Evolutionary conservation across 2,888 invertebrate genomes (phyloP).

Genomic region (Poecilobothrus nobilitatus): DNA sequence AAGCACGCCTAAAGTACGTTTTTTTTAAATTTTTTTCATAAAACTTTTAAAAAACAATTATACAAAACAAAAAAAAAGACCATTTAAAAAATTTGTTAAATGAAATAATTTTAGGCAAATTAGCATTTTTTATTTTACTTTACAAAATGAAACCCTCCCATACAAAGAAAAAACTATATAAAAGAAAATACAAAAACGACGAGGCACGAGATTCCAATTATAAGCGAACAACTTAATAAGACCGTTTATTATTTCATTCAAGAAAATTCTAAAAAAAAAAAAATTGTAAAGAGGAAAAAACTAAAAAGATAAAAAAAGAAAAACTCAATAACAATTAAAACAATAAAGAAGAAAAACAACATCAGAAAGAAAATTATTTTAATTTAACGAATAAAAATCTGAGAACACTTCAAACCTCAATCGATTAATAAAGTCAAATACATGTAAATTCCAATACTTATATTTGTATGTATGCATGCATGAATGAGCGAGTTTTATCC

Average conservation of each 20-base stretch:
- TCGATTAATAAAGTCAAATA: too few relatives aligned
- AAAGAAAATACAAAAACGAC: not conserved
- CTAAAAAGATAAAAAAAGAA: not conserved
- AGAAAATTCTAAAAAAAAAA: not conserved
- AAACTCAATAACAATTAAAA: not conserved
- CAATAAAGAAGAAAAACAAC: not conserved
- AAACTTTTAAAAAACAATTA: too few relatives aligned
- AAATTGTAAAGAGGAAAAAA: not conserved
- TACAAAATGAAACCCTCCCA: not conserved
- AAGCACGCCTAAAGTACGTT: too few relatives aligned
- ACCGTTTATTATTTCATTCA: not conserved
- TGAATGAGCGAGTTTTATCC: too few relatives aligned
- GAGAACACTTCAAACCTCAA: not conserved
- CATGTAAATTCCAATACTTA: too few relatives aligned
- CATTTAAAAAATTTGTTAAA: not conserved
- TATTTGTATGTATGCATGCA: too few relatives aligned
- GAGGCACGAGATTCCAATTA: not conserved
- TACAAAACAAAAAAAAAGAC: not conserved
- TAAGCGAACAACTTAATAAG: not conserved
- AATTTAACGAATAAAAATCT: not conserved
- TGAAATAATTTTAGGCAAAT: not conserved
- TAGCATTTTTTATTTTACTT: not conserved
- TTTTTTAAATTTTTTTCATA: too few relatives aligned
- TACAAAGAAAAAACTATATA: not conserved
- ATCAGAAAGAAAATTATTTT: not conserved